These are phyloP conservation scores for Loxodonta africana DNA, from an alignment of 2,113 vertebrate species.

Conservation along the genomic window DNA sequence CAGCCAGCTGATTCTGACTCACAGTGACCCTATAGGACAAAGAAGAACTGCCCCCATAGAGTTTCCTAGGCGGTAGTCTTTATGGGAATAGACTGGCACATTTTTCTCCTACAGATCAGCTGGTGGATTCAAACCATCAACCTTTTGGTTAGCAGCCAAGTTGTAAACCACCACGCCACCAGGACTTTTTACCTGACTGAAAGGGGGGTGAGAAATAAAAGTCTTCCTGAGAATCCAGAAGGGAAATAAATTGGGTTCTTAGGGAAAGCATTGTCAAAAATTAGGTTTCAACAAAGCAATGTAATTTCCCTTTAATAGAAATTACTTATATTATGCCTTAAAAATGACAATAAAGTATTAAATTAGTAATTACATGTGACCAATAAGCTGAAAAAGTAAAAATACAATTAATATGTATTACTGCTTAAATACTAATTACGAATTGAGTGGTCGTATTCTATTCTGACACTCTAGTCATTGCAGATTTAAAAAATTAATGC, in stretches of 20 bases:
- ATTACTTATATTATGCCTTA: not conserved
- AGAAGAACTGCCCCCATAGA: too few species aligned
- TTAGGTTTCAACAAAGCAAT: slow-evolving; percentile 9
- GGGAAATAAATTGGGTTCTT: not conserved
- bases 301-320: not conserved
- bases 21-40: too few species aligned
- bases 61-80: too few species aligned
- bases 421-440: not conserved
- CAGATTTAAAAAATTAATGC: not conserved
- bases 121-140: too few species aligned
- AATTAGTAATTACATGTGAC: not conserved
- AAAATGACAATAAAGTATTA: not conserved
- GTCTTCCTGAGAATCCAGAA: not conserved
- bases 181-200: too few species aligned
- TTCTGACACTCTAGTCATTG: not conserved
- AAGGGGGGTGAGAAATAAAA: not conserved
- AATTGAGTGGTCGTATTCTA: not conserved
- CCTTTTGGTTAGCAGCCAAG: too few species aligned
- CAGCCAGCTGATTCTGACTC: too few species aligned
- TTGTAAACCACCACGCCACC: too few species aligned
- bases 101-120: too few species aligned
- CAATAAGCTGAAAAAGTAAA: not conserved
- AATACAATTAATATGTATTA: not conserved
- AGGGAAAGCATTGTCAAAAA: not conserved
- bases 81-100: too few species aligned